Conservation (phyloP, 2,888 invertebrate genomes). For the Archips crataeganus region DNA sequence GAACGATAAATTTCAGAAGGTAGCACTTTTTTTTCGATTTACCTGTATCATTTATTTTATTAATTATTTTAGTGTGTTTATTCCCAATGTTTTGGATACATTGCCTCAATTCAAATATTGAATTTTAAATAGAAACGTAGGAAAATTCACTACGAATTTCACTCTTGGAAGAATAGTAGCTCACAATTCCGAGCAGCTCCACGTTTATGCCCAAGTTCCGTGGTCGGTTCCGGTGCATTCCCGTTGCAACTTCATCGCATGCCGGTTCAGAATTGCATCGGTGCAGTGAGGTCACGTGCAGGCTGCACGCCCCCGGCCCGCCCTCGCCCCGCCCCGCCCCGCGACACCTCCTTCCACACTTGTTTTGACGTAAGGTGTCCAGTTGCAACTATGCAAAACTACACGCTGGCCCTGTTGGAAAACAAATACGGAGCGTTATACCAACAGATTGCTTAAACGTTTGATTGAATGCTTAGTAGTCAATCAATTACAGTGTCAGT, state of each 20-base stretch:
- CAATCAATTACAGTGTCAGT: neutral
- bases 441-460: slow-evolving; percentile 28
- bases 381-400: slow-evolving; percentile 79
- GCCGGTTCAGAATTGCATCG: slow-evolving; percentile 42
- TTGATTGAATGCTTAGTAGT: slow-evolving; percentile 17
- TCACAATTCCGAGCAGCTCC: neutral
- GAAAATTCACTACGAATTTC: neutral
- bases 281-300: slow-evolving; percentile 69
- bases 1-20: no score
- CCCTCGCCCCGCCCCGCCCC: slow-evolving; percentile 61
- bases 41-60: no score
- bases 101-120: no score
- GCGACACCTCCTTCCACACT: slow-evolving; percentile 63
- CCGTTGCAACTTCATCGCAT: slow-evolving; percentile 6
- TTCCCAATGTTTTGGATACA: no score
- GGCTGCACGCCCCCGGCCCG: slow-evolving; percentile 76
- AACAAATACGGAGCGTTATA: slow-evolving; percentile 28
- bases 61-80: no score
- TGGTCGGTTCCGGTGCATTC: slow-evolving; percentile 1
- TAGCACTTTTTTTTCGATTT: no score
- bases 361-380: slow-evolving; percentile 84
- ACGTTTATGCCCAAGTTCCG: neutral
- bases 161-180: neutral
- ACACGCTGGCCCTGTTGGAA: slow-evolving; percentile 28
- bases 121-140: no score